Evolutionary conservation across 2,888 invertebrate genomes (phyloP), one percentile per base, ranked within the genome.

Genomic region (Rhingia campestris): DNA sequence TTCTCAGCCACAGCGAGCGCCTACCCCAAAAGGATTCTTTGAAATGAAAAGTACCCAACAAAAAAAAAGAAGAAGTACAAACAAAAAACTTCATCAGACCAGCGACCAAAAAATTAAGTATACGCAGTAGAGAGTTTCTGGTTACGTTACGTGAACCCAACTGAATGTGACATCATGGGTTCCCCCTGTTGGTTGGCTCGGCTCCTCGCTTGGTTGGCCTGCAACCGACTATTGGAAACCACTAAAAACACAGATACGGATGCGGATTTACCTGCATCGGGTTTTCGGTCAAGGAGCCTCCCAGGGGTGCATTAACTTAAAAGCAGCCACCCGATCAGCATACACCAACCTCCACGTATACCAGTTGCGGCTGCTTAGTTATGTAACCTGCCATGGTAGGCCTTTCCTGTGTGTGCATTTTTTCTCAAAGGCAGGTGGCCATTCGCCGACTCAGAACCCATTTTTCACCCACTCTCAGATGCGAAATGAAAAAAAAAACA

Each of bases 171-270:
- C 84, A 84, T 80, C 84, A 84, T 70, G 64, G 64, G 69, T 56
- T 69, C 54, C 63, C 73, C 63, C 39, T 58, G 56, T 70, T 77
- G 64, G 72, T 45, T 70, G 70, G 58, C 70, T 69, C 39, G 59
- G 51, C 54, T 80, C 41, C 49, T 70, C 47, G 69, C 63, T 72
- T 58, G 81, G 80, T 54, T 69, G 80, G 75, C 70, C 72, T 69
- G 67, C 61, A 63, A 73, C 73, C 70, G 70, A 74, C 84, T 84
- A 84, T 84, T 74, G 84, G 64, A 84, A 84, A 84, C 84, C 84
- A 84, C 84, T 84, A 84, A 84, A 84, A 84, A 84, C 84, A 84
- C 84, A 84, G 84, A 84, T 84, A 84, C 59, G 74, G 59, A 84
- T 84, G 79, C 84, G 84, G 84, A 84, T 74, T 79, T 84, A 84